Conservation (phyloP, 35 echinoderm and acorn worm genomes). For the Ophioderma brevispina region DNA sequence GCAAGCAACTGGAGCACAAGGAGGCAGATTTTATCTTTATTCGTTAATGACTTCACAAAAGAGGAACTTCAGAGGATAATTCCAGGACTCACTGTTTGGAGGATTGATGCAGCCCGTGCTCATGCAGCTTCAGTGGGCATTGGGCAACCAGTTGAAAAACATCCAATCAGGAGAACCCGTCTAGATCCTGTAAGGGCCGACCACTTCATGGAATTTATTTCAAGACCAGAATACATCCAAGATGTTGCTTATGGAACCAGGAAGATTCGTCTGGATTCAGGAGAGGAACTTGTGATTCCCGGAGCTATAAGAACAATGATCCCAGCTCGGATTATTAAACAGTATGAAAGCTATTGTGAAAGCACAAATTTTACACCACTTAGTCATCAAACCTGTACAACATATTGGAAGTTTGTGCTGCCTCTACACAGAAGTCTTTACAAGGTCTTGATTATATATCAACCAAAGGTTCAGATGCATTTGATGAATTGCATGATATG, state of each 20-base stretch:
- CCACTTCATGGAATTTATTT: conserved; percentile 42
- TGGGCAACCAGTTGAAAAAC: conserved; percentile 5
- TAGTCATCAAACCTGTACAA: neutral
- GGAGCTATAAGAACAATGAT: conserved; percentile 29
- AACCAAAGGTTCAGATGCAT: no score
- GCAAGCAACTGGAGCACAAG: conserved; percentile 12
- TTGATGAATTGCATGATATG: no score
- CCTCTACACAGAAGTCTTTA: neutral
- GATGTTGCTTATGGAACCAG: conserved; percentile 42
- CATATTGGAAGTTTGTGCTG: neutral
- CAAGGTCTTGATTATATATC: no score
- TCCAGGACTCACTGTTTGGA: neutral
- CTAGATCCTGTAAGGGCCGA: conserved; percentile 27
- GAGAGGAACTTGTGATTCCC: neutral
- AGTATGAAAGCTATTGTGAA: conserved; percentile 14
- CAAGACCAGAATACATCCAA: conserved; percentile 10
- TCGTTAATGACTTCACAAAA: conserved; percentile 38
- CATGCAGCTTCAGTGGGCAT: neutral
- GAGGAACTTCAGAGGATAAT: conserved; percentile 14
- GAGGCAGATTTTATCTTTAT: conserved; percentile 22
- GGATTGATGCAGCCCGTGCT: conserved; percentile 4
- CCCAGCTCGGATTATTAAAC: conserved; percentile 19
- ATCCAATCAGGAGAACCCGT: neutral
- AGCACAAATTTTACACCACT: conserved; percentile 22
- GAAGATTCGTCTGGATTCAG: conserved; percentile 13